Evolutionary conservation across 2,888 invertebrate genomes (phyloP), one percentile per base, ranked within the genome.

Genomic region (Schizaphis graminum): DNA sequence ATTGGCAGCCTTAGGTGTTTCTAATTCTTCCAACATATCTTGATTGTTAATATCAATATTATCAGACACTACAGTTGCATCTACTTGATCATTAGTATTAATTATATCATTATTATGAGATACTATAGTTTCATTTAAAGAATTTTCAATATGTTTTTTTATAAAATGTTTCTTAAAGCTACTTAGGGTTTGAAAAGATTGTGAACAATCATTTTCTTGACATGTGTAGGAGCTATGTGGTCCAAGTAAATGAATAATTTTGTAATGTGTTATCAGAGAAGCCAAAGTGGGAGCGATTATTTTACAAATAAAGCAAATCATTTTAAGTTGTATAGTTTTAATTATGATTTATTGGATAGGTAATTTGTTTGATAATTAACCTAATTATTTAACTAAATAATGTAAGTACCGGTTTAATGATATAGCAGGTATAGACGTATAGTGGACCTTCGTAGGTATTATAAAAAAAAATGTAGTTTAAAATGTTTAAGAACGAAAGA

Each of bases 101-200:
- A n/a, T 77, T n/a, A 10, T n/a, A 77, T 77, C 35, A 28, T 67
- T 67, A 77, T 77, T 77, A 77, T n/a, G n/a, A 28, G 77, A 11
- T 77, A 77, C 28, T n/a, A 77, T 8, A 28, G 35, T 77, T 77
- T 77, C 77, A 77, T 77, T 28, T 11, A 77, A 11, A 77, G n/a
- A 11, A 35, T 77, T 77, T 77, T 77, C 77, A 77, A 77, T 77
- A 77, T 35, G 77, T 77, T 77, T 77, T 35, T 10, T n/a, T n/a
- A 77, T n/a, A n/a, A 77, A n/a, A 35, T 77, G 77, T 35, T 77
- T 77, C n/a, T 77, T 77, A 35, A 77, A 77, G n/a, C 77, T 77
- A 77, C 77, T 77, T n/a, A 77, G n/a, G 8, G n/a, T 77, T 77
- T n/a, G 77, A 77, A 77, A 77, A 77, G n/a, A 77, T 77, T 77